Base-by-base conservation (phyloP, 2,113 vertebrate genomes). In the Numida meleagris region DNA sequence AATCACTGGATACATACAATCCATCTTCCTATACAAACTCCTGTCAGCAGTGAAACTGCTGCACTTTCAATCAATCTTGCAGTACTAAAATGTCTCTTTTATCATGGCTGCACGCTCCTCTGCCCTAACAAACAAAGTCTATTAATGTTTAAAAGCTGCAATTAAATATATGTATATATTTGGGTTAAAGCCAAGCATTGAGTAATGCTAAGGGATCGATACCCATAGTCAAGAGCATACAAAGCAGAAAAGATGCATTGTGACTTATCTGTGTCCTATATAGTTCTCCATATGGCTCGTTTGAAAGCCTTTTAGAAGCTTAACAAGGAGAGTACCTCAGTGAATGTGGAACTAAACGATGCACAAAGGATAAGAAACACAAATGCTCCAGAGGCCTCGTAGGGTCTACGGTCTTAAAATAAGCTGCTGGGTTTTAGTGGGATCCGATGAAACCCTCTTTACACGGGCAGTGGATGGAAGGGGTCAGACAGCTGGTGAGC, bases 271-370 rank as follows among this genome's bases (percentile, higher is more conserved):
- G 1, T 45, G 81, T 67, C 74, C 85, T n/a, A 3, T 31, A 5
- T 9, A 51, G 58, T 53, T 90, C 73, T 78, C 65, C 89, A 75
- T 62, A 31, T 82, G 78, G 80, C 48, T 88, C 55, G 50, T 0
- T 16, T 88, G 66, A 81, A 96, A 96, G 75, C 92, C 82, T 72
- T 94, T 88, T 50, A 90, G 73, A 53, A 61, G 87, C 85, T 95
- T 90, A 93, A 51, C 66, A 29, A 81, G 85, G 53, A 58, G 78
- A 51, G 76, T 25, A 24, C 33, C 31, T 36, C 67, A 80, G 88
- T 10, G 80, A 90, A 74, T 3, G 23, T 63, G 92, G 63, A 31
- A 67, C 78, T 63, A 89, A 86, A 73, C 31, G 5, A 77, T 31
- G 63, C 74, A 18, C 0, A 1, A 1, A 79, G 92, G 86, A 79